Base-by-base conservation (phyloP, 2,888 invertebrate genomes). In the Pasiphila rectangulata region DNA sequence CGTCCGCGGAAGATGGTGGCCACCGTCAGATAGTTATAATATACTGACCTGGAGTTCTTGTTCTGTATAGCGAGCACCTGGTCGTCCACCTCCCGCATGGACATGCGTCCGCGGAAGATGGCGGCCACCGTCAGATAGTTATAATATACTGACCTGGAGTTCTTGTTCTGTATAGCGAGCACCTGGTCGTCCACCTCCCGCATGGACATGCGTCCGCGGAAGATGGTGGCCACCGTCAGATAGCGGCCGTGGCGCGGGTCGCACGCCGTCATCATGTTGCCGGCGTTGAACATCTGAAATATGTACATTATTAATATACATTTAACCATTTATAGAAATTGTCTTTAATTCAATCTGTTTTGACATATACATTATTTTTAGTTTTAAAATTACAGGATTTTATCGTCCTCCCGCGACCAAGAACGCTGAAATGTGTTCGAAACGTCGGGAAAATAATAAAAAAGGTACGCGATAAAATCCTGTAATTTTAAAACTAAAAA, bases 251-350 rank as follows among this genome's bases (percentile, higher is more conserved):
- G 93, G 6, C 95, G 89, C 0, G 96, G 95, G 84, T 96, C 95
- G 55, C 93, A 94, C 2, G 96, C 96, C 23, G 94, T 93, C 95
- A 96, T 96, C 93, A 96, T 94, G 83, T 95, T 96, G 68, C 93
- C 94, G 0, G 95, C 92, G 79, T 95, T 95, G 81, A 96, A 96
- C 90, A 94, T 91, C 90, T 91, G 59, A 0, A 16, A 17, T 2
- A 25, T 23, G n/a, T n/a, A n/a, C n/a, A n/a, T n/a, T n/a, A n/a
- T n/a, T n/a, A n/a, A n/a, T n/a, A n/a, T n/a, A n/a, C n/a, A n/a
- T n/a, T n/a, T n/a, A n/a, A n/a, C n/a, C n/a, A n/a, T n/a, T n/a
- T n/a, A n/a, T n/a, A n/a, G n/a, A n/a, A n/a, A n/a, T n/a, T n/a
- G n/a, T n/a, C n/a, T n/a, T n/a, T n/a, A n/a, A n/a, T n/a, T n/a